phyloP scores from a whole-genome alignment of 2,888 invertebrate species.

The Lobophora halterata region DNA sequence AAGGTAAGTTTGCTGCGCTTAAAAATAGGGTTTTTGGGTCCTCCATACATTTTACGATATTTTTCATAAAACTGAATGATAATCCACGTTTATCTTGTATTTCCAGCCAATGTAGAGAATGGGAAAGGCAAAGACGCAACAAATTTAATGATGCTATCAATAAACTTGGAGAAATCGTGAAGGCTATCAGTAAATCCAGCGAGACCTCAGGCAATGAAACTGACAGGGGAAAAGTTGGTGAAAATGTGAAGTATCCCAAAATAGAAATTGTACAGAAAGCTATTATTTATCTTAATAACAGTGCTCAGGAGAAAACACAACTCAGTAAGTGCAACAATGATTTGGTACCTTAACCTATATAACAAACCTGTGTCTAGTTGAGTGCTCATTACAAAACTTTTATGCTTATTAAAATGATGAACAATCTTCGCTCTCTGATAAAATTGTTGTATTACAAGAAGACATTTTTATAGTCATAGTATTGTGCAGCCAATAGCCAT shows the following conservation, averaged over 20 bases:
- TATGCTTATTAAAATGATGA: no score
- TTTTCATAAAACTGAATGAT: no score
- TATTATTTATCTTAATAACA: slow-evolving; percentile 58
- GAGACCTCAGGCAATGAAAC: slow-evolving; percentile 23
- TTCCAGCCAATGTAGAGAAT: slow-evolving; percentile 83
- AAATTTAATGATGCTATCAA: slow-evolving; percentile 81
- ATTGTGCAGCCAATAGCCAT: no score
- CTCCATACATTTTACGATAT: no score
- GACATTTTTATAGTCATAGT: no score
- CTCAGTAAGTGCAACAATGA: slow-evolving; percentile 55
- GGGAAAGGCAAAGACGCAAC: slow-evolving; percentile 85
- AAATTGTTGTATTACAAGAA: no score
- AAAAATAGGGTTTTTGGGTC: no score
- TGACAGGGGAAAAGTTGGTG: slow-evolving; percentile 41
- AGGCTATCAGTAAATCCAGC: slow-evolving; percentile 49
- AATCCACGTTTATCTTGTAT: no score
- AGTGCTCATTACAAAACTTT: no score
- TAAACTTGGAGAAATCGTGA: slow-evolving; percentile 64
- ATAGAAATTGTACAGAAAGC: slow-evolving; percentile 72
- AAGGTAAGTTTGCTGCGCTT: slow-evolving; percentile 3
- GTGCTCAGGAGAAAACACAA: slow-evolving; percentile 58
- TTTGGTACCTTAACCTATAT: no score
- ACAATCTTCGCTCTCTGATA: no score
- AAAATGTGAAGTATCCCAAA: slow-evolving; percentile 66
- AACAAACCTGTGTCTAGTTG: no score